Percentiles rank a stretch among this genome's conserved stretches.
These are phyloP conservation scores for Podabrus alpinus DNA, from an alignment of 2,888 invertebrate genomes.

Conservation along the genomic window DNA sequence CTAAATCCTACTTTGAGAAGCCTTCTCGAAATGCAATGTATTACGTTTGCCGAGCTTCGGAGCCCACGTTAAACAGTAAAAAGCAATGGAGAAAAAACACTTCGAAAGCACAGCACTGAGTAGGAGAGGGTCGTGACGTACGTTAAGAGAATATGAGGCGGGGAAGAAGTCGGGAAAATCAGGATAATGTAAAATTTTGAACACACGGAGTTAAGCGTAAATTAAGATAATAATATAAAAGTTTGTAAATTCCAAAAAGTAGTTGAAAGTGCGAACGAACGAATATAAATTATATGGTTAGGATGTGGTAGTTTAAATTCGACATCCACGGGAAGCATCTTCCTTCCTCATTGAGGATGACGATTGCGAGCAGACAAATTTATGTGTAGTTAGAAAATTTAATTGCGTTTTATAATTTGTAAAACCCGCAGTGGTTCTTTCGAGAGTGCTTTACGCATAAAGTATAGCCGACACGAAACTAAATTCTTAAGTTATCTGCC, in stretches of 20 bases:
- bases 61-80: no score
- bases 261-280: background rate
- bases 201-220: no score
- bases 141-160: no score
- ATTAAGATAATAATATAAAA: background rate
- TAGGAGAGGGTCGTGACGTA: no score
- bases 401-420: background rate
- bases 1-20: no score
- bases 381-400: conserved; percentile 7
- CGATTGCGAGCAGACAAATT: conserved; percentile 24
- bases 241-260: background rate
- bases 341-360: conserved; percentile 40
- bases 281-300: conserved; percentile 19
- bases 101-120: no score
- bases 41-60: no score
- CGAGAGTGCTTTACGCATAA: background rate
- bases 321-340: conserved; percentile 41
- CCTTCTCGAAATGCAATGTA: no score
- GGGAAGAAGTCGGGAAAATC: no score
- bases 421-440: background rate
- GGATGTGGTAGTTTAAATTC: conserved; percentile 38
- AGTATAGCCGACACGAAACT: background rate
- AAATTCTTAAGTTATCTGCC: background rate
- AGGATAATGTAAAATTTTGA: no score
- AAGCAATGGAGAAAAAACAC: no score